These are phyloP conservation scores for Gonioctena quinquepunctata DNA, from an alignment of 1,140 invertebrate genomes.

Conservation along the genomic window DNA sequence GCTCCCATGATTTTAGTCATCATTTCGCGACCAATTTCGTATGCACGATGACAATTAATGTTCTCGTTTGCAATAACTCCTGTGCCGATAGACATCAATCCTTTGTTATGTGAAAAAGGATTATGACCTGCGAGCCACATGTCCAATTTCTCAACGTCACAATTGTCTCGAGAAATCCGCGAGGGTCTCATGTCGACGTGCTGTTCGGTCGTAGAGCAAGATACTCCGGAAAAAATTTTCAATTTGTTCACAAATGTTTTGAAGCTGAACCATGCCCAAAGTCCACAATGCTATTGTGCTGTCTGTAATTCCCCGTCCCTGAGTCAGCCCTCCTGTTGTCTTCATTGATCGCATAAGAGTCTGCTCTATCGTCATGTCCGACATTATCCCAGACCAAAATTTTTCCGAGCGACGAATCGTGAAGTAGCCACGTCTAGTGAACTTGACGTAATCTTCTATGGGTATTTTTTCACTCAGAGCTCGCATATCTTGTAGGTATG, in stretches of 20 bases:
- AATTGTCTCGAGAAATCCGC: constrained; percentile 42
- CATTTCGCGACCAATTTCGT: constrained; percentile 48
- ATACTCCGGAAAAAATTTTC: too few species aligned
- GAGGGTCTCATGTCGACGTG: constrained; percentile 46
- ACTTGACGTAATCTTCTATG: constrained; percentile 15
- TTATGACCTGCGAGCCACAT: constrained; percentile 38
- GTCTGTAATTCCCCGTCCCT: constrained; percentile 36
- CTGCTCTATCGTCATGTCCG: constrained; percentile 55
- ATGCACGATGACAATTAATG: constrained; percentile 54
- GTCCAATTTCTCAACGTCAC: constrained; percentile 29
- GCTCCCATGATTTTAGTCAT: constrained; percentile 39
- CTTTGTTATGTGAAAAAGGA: constrained; percentile 42
- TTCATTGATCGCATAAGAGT: constrained; percentile 53
- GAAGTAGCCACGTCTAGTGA: constrained; percentile 38
- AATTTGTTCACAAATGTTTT: too few species aligned
- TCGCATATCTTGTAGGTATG: constrained; percentile 57
- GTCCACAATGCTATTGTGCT: too few species aligned
- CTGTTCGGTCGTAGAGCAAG: too few species aligned
- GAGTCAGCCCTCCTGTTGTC: constrained; percentile 38
- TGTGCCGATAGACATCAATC: constrained; percentile 44
- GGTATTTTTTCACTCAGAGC: constrained; percentile 37
- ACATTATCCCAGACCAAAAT: constrained; percentile 54
- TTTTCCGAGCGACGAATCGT: constrained; percentile 50
- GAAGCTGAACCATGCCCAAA: too few species aligned
- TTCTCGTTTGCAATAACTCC: constrained; percentile 48